These are phyloP conservation scores for Festucalex cinctus DNA, from an alignment of 2,113 vertebrate species.

Conservation along the genomic window DNA sequence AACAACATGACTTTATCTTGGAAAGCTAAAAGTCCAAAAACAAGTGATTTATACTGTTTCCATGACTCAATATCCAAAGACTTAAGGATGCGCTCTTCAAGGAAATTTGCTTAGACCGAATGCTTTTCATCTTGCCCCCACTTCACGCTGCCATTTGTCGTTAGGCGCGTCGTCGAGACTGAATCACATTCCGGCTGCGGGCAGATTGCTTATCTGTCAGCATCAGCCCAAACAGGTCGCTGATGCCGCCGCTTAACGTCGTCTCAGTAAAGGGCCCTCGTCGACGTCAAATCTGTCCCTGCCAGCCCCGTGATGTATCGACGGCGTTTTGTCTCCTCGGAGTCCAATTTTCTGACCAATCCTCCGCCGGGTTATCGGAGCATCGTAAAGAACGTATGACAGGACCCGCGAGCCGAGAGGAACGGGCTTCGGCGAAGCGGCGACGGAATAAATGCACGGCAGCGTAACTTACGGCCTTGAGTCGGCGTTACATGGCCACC, in stretches of 20 bases:
- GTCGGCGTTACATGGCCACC: slow-evolving; percentile 27
- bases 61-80: neutral
- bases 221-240: slow-evolving; percentile 64
- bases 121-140: slow-evolving; percentile 39
- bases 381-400: slow-evolving; percentile 70
- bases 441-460: slow-evolving; percentile 45
- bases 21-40: too few relatives aligned
- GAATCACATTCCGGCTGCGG: slow-evolving; percentile 53
- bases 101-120: slow-evolving; percentile 13
- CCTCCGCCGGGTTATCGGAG: slow-evolving; percentile 34
- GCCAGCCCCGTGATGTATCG: slow-evolving; percentile 62
- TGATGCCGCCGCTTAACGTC: slow-evolving; percentile 66
- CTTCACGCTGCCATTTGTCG: slow-evolving; percentile 38
- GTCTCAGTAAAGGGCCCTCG: slow-evolving; percentile 49
- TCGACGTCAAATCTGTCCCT: slow-evolving; percentile 61
- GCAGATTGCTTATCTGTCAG: slow-evolving; percentile 69
- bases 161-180: slow-evolving; percentile 53
- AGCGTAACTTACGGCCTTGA: slow-evolving; percentile 41
- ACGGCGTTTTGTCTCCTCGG: slow-evolving; percentile 42
- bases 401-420: slow-evolving; percentile 48
- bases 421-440: slow-evolving; percentile 41
- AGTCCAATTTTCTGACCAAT: slow-evolving; percentile 54
- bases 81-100: too few relatives aligned
- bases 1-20: too few relatives aligned
- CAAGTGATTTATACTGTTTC: neutral